These are phyloP conservation scores for Drosophila peninsularis DNA, from an alignment of 2,888 invertebrate species.

Conservation along the genomic window DNA sequence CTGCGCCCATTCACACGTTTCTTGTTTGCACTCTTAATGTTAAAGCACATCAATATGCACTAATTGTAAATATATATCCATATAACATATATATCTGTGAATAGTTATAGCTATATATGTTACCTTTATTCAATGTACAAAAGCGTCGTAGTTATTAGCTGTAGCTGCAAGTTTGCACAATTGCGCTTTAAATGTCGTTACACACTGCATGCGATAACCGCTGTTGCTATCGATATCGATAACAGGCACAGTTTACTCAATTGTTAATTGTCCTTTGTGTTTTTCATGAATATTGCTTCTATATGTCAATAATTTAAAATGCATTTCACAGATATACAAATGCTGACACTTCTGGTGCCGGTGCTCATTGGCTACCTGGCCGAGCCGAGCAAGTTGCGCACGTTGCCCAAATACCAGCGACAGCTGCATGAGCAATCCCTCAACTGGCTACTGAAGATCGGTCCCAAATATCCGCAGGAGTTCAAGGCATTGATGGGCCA, in stretches of 20 bases:
- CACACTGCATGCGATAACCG: slow-evolving; percentile 51
- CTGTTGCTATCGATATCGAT: slow-evolving; percentile 23
- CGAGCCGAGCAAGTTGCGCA: slow-evolving; percentile 88
- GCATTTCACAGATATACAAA: slow-evolving; percentile 90
- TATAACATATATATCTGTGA: background rate
- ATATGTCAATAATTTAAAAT: background rate
- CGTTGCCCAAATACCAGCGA: slow-evolving; percentile 87
- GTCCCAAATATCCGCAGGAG: slow-evolving; percentile 96
- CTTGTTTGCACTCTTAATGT: slow-evolving; percentile 45
- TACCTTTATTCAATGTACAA: background rate
- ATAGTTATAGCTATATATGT: background rate
- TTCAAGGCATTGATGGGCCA: slow-evolving; percentile 96
- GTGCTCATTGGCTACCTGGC: slow-evolving; percentile 94
- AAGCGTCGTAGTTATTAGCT: slow-evolving; percentile 26
- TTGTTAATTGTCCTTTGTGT: slow-evolving; percentile 20
- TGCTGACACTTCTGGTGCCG: slow-evolving; percentile 95
- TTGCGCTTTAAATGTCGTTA: slow-evolving; percentile 69
- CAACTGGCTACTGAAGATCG: slow-evolving; percentile 95
- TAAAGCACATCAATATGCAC: slow-evolving; percentile 28
- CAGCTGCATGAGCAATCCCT: slow-evolving; percentile 95
- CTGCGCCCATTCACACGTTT: slow-evolving; percentile 46
- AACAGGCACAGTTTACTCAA: slow-evolving; percentile 2
- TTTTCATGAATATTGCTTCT: background rate
- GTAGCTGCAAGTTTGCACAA: slow-evolving; percentile 36
- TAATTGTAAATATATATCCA: slow-evolving; percentile 15